Evolutionary conservation across 2,797 vertebrate species (phyloP), one percentile per base, ranked within the genome.

Genomic region (Chelmon rostratus): DNA sequence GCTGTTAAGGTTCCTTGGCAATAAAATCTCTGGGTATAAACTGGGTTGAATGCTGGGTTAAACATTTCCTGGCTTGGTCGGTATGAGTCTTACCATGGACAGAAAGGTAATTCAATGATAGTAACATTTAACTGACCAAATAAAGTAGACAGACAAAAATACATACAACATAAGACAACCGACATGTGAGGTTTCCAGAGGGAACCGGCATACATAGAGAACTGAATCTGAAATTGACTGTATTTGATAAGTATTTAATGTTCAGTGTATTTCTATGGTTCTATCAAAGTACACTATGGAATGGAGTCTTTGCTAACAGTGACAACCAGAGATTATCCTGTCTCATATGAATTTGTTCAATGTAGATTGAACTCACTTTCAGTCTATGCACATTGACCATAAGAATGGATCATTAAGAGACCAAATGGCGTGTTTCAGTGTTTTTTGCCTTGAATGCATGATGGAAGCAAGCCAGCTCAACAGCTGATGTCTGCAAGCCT

Each of bases 391-490:
- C 9, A 2, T 42, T 0, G 1, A 56, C 31, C 3, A 21, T 28
- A 25, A 59, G 31, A 59, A 63, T 21, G 46, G 8, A 42, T 46
- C 31, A 21, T 47, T 50, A 23, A 44, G 19, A 54, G 47, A 61
- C n/a, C 21, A 38, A 61, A 42, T 58, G 16, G 21, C n/a, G 47
- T 8, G 15, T 35, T 42, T 71, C 8, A 21, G n/a, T 53, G 33
- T 63, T 71, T 62, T 37, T 61, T 47, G 3, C 53, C 52, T 31
- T 64, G 16, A 78, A 49, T 67, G 50, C 23, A 68, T 57, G 25
- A 42, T 38, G 1, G 0, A 37, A 52, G 11, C 13, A 42, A 59
- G 21, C 0, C 0, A 64, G 6, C 18, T 63, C 15, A 23, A 19
- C 12, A 49, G 35, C 57, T 33, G 16, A 83, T 65, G 46, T 68